Evolutionary conservation across 2,888 invertebrate genomes (phyloP).

Genomic region (Cancer borealis): DNA sequence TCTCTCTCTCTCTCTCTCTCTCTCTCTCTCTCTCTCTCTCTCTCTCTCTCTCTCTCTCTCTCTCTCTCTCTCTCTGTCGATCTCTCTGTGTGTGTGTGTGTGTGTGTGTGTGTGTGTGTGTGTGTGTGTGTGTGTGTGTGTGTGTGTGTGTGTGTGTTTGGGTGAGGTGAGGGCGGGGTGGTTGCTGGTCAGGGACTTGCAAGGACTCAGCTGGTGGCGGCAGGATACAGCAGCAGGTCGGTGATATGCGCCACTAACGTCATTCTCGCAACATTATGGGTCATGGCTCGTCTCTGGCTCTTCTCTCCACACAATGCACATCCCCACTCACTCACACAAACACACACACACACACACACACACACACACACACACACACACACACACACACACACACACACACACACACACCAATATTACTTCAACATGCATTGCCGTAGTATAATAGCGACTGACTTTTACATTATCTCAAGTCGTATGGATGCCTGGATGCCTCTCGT

Average conservation of each 20-base stretch:
- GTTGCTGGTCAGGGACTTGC: not conserved
- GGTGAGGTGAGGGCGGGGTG: not conserved
- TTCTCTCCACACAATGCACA: not conserved
- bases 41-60: slow-evolving; percentile 49
- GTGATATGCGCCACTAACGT: slow-evolving; percentile 46
- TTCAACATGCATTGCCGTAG: not conserved
- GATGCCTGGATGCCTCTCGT: not conserved
- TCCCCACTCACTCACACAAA: not conserved
- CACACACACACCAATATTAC: slow-evolving; percentile 5
- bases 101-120: slow-evolving; percentile 1
- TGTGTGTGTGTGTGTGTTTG: not conserved
- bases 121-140: not conserved
- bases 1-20: not conserved
- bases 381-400: slow-evolving; percentile 60
- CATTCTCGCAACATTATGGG: slow-evolving; percentile 44
- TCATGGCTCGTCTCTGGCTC: slow-evolving; percentile 41
- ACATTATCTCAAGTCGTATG: not conserved
- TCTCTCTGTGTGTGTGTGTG: slow-evolving; percentile 16
- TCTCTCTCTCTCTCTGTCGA: slow-evolving; percentile 57
- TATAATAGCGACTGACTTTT: slow-evolving; percentile 9
- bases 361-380: slow-evolving; percentile 51
- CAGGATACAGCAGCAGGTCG: slow-evolving; percentile 22
- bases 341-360: slow-evolving; percentile 34
- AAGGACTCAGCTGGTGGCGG: slow-evolving; percentile 46
- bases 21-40: slow-evolving; percentile 47